phyloP scores from a whole-genome alignment of 2,888 invertebrate species.

The Pristionchus arcanus region DNA sequence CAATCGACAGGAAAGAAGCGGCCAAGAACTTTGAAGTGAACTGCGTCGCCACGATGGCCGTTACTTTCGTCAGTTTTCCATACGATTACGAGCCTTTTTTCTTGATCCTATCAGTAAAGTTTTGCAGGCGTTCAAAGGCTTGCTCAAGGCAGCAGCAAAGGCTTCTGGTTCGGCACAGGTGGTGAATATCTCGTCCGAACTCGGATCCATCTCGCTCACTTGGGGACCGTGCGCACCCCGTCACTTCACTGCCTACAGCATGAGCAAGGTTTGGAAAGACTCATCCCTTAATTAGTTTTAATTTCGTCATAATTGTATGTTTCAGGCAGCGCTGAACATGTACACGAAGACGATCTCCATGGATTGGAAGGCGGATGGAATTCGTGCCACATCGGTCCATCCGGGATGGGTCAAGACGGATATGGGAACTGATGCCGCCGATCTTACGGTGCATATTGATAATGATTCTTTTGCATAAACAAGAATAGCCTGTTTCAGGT shows the following conservation, averaged over 20 bases:
- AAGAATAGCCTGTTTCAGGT: not conserved
- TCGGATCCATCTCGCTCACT: not conserved
- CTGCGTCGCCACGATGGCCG: slow-evolving; percentile 22
- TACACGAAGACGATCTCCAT: slow-evolving; percentile 42
- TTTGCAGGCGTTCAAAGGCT: not conserved
- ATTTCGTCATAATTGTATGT: not conserved
- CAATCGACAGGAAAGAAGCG: not conserved
- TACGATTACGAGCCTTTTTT: not conserved
- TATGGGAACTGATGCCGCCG: slow-evolving; percentile 33
- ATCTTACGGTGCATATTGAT: slow-evolving; percentile 41
- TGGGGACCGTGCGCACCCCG: not conserved
- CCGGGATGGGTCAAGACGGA: slow-evolving; percentile 57
- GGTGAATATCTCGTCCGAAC: not conserved
- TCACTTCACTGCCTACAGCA: slow-evolving; percentile 25
- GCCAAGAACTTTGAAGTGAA: slow-evolving; percentile 11
- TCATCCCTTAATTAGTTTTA: not conserved
- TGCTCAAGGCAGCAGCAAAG: not conserved
- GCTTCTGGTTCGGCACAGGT: not conserved
- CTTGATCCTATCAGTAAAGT: not conserved
- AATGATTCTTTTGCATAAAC: not conserved
- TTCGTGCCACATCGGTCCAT: slow-evolving; percentile 55
- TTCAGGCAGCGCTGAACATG: not conserved
- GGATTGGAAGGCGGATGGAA: slow-evolving; percentile 54
- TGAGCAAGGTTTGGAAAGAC: not conserved
- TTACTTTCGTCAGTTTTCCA: not conserved